Evolutionary conservation across 2,888 invertebrate genomes (phyloP), one percentile per base, ranked within the genome.

Genomic region (Troides aeacus): DNA sequence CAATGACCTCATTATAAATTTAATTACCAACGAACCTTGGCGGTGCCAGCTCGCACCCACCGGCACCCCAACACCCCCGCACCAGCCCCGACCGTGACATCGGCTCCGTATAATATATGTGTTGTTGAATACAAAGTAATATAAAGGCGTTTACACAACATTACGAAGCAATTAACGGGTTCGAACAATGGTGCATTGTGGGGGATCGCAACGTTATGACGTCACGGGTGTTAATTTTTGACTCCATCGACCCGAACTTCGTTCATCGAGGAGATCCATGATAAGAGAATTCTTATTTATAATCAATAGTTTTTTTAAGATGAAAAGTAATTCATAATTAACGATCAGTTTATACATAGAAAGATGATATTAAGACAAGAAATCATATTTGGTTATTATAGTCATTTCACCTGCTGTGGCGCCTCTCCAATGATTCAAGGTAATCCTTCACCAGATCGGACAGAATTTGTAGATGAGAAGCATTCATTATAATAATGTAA

Each of bases 151-250:
- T 70, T 69, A 73, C 68, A 69, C 71, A 61, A 67, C 70, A 71
- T 74, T 72, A 72, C 69, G 36, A 66, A 72, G 74, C 74, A 83
- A 81, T 79, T 80, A 81, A 76, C 79, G 75, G 73, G 76, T 78
- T 78, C 76, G 79, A 83, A 84, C 84, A 84, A 84, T 83, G 76
- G 70, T 24, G 73, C 73, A 77, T 81, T 84, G 82, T 81, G 74
- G 67, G 56, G 74, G 66, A 36, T 68, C 64, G 78, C 39, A 1
- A 10, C 75, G 75, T 78, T 76, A 76, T 79, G 78, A 75, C 76
- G 74, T 74, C 71, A 78, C 75, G 69, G 66, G 80, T 81, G 84
- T 77, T 84, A 84, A 83, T 80, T 81, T 76, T 78, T 83, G 76
- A 75, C 77, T 74, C 75, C 75, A 77, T 73, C 75, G 67, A 59